These are phyloP conservation scores for Anoplolepis gracilipes DNA, from an alignment of 1,140 invertebrate genomes.

Conservation along the genomic window DNA sequence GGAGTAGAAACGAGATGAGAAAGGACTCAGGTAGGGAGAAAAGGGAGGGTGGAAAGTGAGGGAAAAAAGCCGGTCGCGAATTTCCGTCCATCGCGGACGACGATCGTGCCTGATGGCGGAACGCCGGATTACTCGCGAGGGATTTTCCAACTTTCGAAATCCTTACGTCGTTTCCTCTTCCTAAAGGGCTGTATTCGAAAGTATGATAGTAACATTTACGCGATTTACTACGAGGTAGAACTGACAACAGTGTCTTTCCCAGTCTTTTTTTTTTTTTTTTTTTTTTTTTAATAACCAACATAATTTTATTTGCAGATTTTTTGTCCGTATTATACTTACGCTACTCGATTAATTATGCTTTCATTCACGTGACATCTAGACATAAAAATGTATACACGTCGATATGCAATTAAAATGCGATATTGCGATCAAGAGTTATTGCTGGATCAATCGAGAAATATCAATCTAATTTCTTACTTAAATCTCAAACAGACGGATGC, in stretches of 20 bases:
- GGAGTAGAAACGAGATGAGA: conserved; percentile 82
- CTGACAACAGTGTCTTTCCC: conserved; percentile 18
- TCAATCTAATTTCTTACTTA: conserved; percentile 52
- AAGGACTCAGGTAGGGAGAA: conserved; percentile 65
- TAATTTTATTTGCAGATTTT: not conserved
- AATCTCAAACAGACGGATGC: conserved; percentile 50
- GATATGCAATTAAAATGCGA: not conserved
- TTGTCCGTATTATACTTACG: not conserved
- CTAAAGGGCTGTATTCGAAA: conserved; percentile 31
- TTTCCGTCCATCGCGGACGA: conserved; percentile 73
- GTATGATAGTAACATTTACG: conserved; percentile 15
- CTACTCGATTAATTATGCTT: not conserved
- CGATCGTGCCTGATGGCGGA: conserved; percentile 61
- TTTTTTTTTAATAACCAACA: not conserved
- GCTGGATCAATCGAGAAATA: not conserved
- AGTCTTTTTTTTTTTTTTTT: too few relatives aligned
- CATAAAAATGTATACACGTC: not conserved
- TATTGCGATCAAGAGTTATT: not conserved
- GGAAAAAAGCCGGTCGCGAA: conserved; percentile 74
- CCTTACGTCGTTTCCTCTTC: conserved; percentile 27
- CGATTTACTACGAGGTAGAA: not conserved
- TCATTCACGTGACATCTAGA: too few relatives aligned
- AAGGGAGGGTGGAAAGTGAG: conserved; percentile 51
- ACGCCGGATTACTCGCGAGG: conserved; percentile 71
- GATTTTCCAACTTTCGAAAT: conserved; percentile 70